Evolutionary conservation across 1,140 invertebrate species (phyloP).

Genomic region (Caenorhabditis remanei): DNA sequence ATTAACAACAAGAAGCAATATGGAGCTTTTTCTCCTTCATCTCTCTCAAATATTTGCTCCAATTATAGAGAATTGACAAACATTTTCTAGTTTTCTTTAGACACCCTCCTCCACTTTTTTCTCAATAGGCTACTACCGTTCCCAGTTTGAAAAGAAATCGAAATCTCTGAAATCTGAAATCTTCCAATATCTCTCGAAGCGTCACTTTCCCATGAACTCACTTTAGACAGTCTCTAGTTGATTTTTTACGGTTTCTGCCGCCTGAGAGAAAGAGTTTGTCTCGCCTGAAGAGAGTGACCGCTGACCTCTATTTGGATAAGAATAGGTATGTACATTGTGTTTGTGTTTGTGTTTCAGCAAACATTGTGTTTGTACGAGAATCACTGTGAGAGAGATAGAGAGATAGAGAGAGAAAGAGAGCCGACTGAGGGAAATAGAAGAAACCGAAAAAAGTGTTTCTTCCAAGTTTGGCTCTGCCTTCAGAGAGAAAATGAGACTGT

Average conservation of each 20-base stretch:
- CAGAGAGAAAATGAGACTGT: background rate
- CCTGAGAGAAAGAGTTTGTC: background rate
- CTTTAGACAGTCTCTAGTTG: too few species aligned
- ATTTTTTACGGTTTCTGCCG: too few species aligned
- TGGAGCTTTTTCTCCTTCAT: background rate
- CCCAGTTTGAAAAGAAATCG: too few species aligned
- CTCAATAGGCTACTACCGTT: too few species aligned
- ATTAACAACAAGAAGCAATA: background rate
- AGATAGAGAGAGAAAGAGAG: background rate
- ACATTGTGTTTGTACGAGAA: background rate
- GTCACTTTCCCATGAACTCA: too few species aligned
- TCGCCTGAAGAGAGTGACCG: slow-evolving; percentile 29
- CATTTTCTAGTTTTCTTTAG: slow-evolving; percentile 6
- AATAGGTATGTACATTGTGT: slow-evolving; percentile 52
- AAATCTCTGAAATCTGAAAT: too few species aligned
- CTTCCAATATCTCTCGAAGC: too few species aligned
- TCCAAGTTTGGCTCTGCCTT: background rate
- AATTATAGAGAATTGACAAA: slow-evolving; percentile 32
- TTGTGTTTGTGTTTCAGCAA: slow-evolving; percentile 54
- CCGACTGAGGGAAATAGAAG: background rate
- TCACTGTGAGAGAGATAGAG: background rate
- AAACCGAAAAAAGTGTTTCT: slow-evolving; percentile 53
- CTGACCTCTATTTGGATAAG: slow-evolving; percentile 55
- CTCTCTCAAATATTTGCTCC: slow-evolving; percentile 22
- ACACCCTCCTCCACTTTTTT: background rate